These are phyloP conservation scores for Calliphora vicina DNA, from an alignment of 1,140 invertebrate genomes.

Conservation along the genomic window DNA sequence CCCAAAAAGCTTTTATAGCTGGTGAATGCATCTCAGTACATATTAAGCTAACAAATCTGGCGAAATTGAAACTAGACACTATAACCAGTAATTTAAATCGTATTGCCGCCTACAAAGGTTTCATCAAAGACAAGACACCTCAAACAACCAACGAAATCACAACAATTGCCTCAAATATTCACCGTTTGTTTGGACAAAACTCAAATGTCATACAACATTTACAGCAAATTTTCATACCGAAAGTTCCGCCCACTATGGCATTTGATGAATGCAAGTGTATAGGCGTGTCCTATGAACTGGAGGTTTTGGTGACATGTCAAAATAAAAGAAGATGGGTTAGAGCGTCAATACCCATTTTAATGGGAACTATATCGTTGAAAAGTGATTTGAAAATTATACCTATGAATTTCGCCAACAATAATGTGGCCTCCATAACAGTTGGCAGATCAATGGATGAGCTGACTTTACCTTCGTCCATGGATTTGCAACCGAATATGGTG, in stretches of 20 bases:
- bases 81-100: conserved; percentile 64
- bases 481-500: neutral
- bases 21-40: conserved; percentile 52
- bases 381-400: neutral
- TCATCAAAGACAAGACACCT: conserved; percentile 39
- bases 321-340: conserved; percentile 63
- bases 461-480: neutral
- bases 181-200: conserved; percentile 65
- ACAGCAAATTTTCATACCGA: conserved; percentile 68
- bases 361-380: conserved; percentile 65
- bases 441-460: neutral
- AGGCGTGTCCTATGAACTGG: conserved; percentile 73
- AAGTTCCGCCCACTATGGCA: conserved; percentile 72
- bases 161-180: conserved; percentile 66
- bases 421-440: neutral
- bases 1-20: conserved; percentile 48
- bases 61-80: conserved; percentile 62
- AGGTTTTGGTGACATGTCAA: conserved; percentile 63
- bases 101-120: conserved; percentile 45
- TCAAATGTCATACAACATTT: conserved; percentile 49
- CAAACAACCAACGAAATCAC: conserved; percentile 56
- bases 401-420: neutral
- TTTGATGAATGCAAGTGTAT: conserved; percentile 72
- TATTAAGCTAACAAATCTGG: conserved; percentile 48
- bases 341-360: conserved; percentile 63